phyloP scores from a whole-genome alignment of 2,888 invertebrate genomes.

The Mythimna pallens region DNA sequence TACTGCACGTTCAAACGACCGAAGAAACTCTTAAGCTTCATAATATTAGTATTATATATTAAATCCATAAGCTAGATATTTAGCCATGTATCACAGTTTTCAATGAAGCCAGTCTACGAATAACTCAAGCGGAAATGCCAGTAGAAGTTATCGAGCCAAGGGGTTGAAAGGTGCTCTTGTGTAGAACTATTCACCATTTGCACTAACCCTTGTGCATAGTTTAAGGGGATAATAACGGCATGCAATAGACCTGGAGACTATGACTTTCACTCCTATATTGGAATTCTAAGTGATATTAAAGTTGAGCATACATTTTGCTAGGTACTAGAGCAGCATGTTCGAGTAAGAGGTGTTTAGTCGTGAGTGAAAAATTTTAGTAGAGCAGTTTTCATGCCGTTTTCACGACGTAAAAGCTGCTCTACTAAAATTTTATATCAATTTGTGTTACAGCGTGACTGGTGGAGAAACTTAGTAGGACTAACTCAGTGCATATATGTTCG shows the following conservation, averaged over 20 bases:
- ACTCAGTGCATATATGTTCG: no score
- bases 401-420: neutral
- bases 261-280: slow-evolving; percentile 32
- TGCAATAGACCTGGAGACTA: slow-evolving; percentile 35
- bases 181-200: slow-evolving; percentile 49
- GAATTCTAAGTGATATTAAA: slow-evolving; percentile 42
- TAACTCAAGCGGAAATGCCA: slow-evolving; percentile 27
- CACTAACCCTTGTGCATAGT: slow-evolving; percentile 54
- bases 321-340: slow-evolving; percentile 9
- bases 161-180: slow-evolving; percentile 25
- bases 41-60: neutral
- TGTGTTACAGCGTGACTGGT: no score
- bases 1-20: no score
- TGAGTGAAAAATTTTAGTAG: neutral
- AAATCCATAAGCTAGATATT: neutral
- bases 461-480: no score
- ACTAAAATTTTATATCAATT: neutral
- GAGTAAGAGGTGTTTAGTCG: neutral
- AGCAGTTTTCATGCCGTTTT: no score
- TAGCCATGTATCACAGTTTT: slow-evolving; percentile 7
- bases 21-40: no score
- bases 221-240: slow-evolving; percentile 55
- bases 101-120: slow-evolving; percentile 9
- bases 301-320: slow-evolving; percentile 16
- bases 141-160: slow-evolving; percentile 24